Percentiles rank a stretch among this genome's conserved stretches.
Conservation (phyloP, 2,113 vertebrate species). For the Perca schrenkii region DNA sequence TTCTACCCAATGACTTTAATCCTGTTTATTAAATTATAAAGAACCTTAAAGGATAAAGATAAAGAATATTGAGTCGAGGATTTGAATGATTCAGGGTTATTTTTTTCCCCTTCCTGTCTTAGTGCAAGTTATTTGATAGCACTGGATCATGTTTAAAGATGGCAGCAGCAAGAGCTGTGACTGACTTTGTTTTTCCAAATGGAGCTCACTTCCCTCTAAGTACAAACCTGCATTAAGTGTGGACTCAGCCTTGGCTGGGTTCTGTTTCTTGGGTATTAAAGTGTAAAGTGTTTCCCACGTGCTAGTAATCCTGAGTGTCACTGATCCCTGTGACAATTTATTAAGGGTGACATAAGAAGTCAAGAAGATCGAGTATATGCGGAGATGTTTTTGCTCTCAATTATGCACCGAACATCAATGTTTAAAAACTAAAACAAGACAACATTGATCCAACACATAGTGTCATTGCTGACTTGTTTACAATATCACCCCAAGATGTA, state of each 20-base stretch:
- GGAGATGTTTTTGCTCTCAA: constrained; percentile 21
- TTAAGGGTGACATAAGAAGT: constrained; percentile 40
- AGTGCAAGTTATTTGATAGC: constrained; percentile 84
- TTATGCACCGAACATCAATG: not conserved
- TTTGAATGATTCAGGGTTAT: constrained; percentile 86
- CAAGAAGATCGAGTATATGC: not conserved
- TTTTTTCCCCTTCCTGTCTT: constrained; percentile 68
- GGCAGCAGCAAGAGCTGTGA: constrained; percentile 73
- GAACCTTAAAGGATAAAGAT: constrained; percentile 90
- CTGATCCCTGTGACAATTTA: constrained; percentile 65
- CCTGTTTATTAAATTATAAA: constrained; percentile 92
- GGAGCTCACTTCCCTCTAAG: constrained; percentile 53
- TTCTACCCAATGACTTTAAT: constrained; percentile 85
- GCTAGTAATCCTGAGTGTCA: constrained; percentile 71
- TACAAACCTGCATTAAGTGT: constrained; percentile 61
- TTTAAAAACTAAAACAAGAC: not conserved
- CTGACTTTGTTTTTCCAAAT: constrained; percentile 73
- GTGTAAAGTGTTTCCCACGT: constrained; percentile 72
- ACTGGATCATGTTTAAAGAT: constrained; percentile 82
- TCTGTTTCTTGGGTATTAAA: constrained; percentile 74
- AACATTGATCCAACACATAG: not conserved
- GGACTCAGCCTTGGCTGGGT: constrained; percentile 50
- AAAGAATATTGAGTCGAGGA: constrained; percentile 86
- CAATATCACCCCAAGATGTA: constrained; percentile 59
- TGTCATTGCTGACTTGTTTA: constrained; percentile 52